These are phyloP conservation scores for Fragum fragum DNA, from an alignment of 2,888 invertebrate genomes.

Conservation along the genomic window DNA sequence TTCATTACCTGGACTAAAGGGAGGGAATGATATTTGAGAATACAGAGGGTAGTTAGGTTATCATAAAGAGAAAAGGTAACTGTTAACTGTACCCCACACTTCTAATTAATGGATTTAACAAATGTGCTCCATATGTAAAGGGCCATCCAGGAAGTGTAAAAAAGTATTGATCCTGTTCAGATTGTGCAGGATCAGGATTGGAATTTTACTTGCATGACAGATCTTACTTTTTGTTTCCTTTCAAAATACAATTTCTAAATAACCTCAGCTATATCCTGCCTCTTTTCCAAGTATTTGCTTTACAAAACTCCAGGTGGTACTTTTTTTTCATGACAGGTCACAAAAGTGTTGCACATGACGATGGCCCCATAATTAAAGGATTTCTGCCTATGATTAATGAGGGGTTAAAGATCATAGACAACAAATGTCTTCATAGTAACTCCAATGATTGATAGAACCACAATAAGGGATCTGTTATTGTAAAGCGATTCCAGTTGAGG, in stretches of 20 bases:
- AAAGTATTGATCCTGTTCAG: no score
- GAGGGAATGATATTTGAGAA: background rate
- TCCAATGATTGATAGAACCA: constrained; percentile 29
- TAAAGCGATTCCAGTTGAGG: constrained; percentile 5
- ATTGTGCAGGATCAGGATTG: no score
- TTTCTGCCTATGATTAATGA: constrained; percentile 24
- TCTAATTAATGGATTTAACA: constrained; percentile 19
- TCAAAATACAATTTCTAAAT: no score
- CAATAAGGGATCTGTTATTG: constrained; percentile 14
- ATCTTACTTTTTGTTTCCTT: no score
- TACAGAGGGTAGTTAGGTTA: background rate
- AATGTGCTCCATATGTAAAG: constrained; percentile 4
- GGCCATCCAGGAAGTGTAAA: no score
- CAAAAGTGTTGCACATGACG: background rate
- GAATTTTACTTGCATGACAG: no score
- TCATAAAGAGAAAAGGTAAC: constrained; percentile 2
- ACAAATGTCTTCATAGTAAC: constrained; percentile 22
- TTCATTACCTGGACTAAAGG: background rate
- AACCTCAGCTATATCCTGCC: no score
- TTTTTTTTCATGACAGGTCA: no score
- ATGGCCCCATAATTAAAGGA: constrained; percentile 11
- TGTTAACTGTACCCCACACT: background rate
- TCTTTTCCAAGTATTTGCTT: no score
- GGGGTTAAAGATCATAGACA: constrained; percentile 21
- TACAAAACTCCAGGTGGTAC: no score